phyloP scores from a whole-genome alignment of 2,888 invertebrate species.

The Yponomeuta evonymella region DNA sequence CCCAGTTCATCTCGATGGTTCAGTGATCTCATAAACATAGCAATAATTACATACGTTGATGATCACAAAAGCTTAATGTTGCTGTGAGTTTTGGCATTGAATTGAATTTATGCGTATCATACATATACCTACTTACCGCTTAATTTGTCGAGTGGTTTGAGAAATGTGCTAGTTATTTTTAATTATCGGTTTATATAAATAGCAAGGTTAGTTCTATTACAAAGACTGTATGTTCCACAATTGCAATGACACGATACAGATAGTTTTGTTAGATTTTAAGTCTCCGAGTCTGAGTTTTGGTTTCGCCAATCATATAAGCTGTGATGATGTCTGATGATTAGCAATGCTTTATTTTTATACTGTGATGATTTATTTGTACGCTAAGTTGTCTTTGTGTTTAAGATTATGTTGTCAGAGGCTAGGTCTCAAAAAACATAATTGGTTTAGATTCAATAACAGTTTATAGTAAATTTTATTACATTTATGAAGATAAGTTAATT shows the following conservation, averaged over 20 bases:
- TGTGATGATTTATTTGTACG: slow-evolving; percentile 18
- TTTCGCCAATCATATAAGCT: slow-evolving; percentile 60
- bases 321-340: slow-evolving; percentile 67
- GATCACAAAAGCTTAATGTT: not conserved
- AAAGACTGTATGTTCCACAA: slow-evolving; percentile 34
- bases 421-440: slow-evolving; percentile 8
- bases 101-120: not conserved
- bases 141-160: not conserved
- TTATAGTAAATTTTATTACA: slow-evolving; percentile 8
- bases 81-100: slow-evolving; percentile 2
- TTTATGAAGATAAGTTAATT: slow-evolving; percentile 50
- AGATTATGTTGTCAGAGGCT: slow-evolving; percentile 12
- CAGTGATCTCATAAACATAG: not conserved
- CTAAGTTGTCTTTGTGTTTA: slow-evolving; percentile 16
- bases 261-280: slow-evolving; percentile 32
- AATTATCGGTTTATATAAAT: slow-evolving; percentile 5
- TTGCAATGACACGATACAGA: slow-evolving; percentile 29
- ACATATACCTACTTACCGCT: not conserved
- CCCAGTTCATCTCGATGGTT: not conserved
- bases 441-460: not conserved
- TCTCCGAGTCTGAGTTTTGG: slow-evolving; percentile 44
- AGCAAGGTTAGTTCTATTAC: slow-evolving; percentile 13
- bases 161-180: not conserved
- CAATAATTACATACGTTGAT: not conserved
- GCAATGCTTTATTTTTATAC: slow-evolving; percentile 16